Base-by-base conservation (phyloP, 1,140 invertebrate species). In the Aethina tumida region DNA sequence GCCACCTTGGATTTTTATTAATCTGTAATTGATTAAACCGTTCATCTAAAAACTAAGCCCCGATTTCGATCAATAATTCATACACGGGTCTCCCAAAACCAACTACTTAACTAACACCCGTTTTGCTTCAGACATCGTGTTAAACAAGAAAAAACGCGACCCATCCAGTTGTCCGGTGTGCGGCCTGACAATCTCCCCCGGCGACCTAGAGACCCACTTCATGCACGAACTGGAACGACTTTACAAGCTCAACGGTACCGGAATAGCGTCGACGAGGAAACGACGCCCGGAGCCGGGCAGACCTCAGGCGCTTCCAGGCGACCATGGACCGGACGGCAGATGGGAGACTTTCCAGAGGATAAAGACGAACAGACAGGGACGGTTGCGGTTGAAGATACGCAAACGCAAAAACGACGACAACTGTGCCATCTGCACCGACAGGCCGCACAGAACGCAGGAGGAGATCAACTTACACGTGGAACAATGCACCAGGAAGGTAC, bases 311-410 rank as follows among this genome's bases (percentile, higher is more conserved):
- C 24, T 66, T 54, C 50, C 71, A 59, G 42, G 66, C 56, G 39
- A 72, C 62, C 47, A 64, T 66, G 45, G 65, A 49, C 75, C 77
- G 40, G 78, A 84, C 46, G 79, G 81, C 35, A 65, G 84, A 56
- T 85, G 81, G 81, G 83, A 86, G 75, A 85, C 82, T 13, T 88
- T 86, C 60, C 79, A 86, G 58, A 67, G 84, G 48, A 83, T 90
- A 43, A 77, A 81, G 51, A 76, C 77, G 26, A 90, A 90, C 58
- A 69, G 85, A 50, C 82, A 86, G 52, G 76, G 79, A 43, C 64
- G 79, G 18, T 46, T 69, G 19, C 39, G 66, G 38, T 50, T 68
- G 18, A 70, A 70, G 53, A 64, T 68, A 8, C 57, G 79, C 15
- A 81, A 82, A 54, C 67, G 79, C 32, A 79, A 82, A 63, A 69